A percentile compares a stretch with the other conserved stretches of the same genome.
phyloP scores from a whole-genome alignment of 1,140 invertebrate species.

The Drosophila lacertosa region DNA sequence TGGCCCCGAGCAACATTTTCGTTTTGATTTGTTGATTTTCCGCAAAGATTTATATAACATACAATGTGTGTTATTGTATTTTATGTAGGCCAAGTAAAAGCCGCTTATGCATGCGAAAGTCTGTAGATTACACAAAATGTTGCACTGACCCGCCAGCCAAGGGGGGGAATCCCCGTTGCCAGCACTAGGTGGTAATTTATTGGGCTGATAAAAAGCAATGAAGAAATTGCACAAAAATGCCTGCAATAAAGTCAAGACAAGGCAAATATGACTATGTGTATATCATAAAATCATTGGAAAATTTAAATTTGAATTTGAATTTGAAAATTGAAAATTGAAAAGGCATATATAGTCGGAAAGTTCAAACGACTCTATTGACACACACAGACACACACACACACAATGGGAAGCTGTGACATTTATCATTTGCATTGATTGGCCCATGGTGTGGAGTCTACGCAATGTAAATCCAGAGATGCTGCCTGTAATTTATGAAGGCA shows the following conservation, averaged over 20 bases:
- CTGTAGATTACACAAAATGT: conserved; percentile 58
- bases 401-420: conserved; percentile 57
- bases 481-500: conserved; percentile 68
- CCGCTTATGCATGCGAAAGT: conserved; percentile 73
- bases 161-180: background rate
- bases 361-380: conserved; percentile 38
- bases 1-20: conserved; percentile 27
- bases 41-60: conserved; percentile 58
- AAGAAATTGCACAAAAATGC: conserved; percentile 71
- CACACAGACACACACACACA: conserved; percentile 51
- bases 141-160: conserved; percentile 12
- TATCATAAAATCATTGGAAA: conserved; percentile 47
- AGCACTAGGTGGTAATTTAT: conserved; percentile 66
- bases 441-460: background rate
- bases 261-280: conserved; percentile 65
- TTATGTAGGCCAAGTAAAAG: conserved; percentile 64
- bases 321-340: conserved; percentile 33
- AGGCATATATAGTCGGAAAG: conserved; percentile 15
- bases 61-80: conserved; percentile 11
- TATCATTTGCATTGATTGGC: conserved; percentile 64
- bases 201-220: conserved; percentile 73
- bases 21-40: conserved; percentile 72
- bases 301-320: too few relatives aligned
- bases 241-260: conserved; percentile 58
- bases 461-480: conserved; percentile 20